These are phyloP conservation scores for Dipus sagitta DNA, from an alignment of 2,797 vertebrate genomes.

Conservation along the genomic window DNA sequence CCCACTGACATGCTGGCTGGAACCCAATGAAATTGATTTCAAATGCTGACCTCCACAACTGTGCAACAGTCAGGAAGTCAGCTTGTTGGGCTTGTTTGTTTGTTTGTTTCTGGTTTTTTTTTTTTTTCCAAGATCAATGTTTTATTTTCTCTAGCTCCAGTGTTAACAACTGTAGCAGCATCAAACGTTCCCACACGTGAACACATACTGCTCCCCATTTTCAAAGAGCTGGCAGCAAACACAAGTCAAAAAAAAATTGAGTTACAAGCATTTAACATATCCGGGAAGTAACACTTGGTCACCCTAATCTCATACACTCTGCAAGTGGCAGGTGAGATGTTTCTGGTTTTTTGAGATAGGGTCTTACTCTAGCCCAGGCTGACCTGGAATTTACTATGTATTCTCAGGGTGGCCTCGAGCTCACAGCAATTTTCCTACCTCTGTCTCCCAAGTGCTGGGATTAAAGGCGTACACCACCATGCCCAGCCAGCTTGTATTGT, in stretches of 20 bases:
- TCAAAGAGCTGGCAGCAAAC: neutral
- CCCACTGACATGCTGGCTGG: neutral
- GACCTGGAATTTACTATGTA: too few relatives aligned
- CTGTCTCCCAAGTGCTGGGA: too few relatives aligned
- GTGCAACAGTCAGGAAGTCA: neutral
- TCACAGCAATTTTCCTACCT: too few relatives aligned
- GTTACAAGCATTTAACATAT: neutral
- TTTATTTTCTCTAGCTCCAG: conserved; percentile 92
- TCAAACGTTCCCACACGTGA: conserved; percentile 75
- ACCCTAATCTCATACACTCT: conserved; percentile 39
- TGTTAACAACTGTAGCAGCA: conserved; percentile 93
- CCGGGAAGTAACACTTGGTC: conserved; percentile 27
- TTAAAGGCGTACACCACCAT: too few relatives aligned
- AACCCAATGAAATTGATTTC: neutral
- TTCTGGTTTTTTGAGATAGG: too few relatives aligned
- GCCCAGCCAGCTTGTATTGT: neutral
- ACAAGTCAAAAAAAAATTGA: conserved; percentile 49
- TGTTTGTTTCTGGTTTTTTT: too few relatives aligned
- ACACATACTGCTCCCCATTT: conserved; percentile 5
- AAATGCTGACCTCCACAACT: neutral
- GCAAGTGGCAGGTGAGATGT: conserved; percentile 51
- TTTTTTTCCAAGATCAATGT: conserved; percentile 27
- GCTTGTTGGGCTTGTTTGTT: too few relatives aligned
- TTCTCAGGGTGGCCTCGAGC: too few relatives aligned
- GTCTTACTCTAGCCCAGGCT: too few relatives aligned